Conservation (phyloP, 1,140 invertebrate species). For the Cyphomyrmex costatus region DNA sequence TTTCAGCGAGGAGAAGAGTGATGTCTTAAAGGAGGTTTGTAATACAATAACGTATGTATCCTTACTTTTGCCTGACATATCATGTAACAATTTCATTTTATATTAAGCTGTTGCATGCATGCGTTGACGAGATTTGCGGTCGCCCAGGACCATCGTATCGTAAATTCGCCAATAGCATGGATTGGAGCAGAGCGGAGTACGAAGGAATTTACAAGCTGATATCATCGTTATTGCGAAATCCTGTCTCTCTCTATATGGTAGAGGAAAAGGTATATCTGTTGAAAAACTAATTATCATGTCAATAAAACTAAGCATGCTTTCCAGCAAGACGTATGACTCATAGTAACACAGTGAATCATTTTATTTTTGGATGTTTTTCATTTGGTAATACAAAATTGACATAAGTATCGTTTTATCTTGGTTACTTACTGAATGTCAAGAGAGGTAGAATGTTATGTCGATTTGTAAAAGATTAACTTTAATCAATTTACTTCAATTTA, state of each 20-base stretch:
- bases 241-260: conserved; percentile 76
- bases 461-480: too few relatives aligned
- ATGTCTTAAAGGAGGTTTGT: conserved; percentile 77
- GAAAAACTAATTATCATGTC: neutral
- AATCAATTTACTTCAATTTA: too few relatives aligned
- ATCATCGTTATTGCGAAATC: conserved; percentile 75
- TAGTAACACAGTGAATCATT: too few relatives aligned
- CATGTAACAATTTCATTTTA: conserved; percentile 1
- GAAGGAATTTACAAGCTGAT: conserved; percentile 76
- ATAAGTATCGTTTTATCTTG: too few relatives aligned
- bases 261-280: conserved; percentile 77
- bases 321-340: too few relatives aligned
- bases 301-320: too few relatives aligned
- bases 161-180: conserved; percentile 78
- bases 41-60: neutral
- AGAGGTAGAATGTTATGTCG: too few relatives aligned
- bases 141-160: conserved; percentile 76
- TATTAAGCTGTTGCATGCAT: conserved; percentile 81
- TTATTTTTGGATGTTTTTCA: too few relatives aligned
- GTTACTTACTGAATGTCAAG: too few relatives aligned
- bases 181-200: conserved; percentile 80
- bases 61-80: conserved; percentile 12
- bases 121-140: conserved; percentile 82
- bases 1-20: conserved; percentile 75
- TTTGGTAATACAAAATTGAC: too few relatives aligned